These are phyloP conservation scores for Bellardia bayeri DNA, from an alignment of 2,888 invertebrate species.

Conservation along the genomic window DNA sequence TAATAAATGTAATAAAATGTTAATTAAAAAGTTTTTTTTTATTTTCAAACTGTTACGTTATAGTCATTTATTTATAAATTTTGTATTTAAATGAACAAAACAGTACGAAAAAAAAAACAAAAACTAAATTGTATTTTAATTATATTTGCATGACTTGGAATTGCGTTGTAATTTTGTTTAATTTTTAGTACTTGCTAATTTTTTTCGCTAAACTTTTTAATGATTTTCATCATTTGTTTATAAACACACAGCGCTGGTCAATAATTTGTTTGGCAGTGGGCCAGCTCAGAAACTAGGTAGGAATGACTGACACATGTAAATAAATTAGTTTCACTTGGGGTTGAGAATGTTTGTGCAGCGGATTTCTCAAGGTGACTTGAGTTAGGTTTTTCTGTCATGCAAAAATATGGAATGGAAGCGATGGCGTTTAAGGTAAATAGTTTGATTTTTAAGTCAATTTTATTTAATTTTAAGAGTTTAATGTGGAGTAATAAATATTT, in stretches of 20 bases:
- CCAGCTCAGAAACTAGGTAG: constrained; percentile 3
- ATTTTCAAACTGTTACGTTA: constrained; percentile 39
- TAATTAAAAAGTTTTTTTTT: constrained; percentile 65
- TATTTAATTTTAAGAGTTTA: too few species aligned
- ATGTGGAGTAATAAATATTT: too few species aligned
- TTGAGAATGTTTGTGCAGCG: not conserved
- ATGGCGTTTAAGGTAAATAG: not conserved
- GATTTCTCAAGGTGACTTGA: not conserved
- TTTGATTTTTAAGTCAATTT: too few species aligned
- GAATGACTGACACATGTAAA: not conserved
- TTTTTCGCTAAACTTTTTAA: not conserved
- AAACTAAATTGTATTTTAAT: constrained; percentile 58
- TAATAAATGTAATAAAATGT: constrained; percentile 58
- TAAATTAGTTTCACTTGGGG: not conserved
- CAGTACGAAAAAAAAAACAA: not conserved
- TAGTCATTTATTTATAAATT: constrained; percentile 11
- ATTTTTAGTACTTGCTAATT: not conserved
- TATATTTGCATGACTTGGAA: constrained; percentile 59
- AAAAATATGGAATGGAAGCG: not conserved
- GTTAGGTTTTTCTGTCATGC: not conserved
- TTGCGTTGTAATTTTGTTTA: constrained; percentile 24
- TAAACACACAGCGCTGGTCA: not conserved
- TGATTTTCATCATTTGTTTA: not conserved
- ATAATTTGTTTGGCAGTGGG: constrained; percentile 27
- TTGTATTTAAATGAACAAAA: not conserved